These are phyloP conservation scores for Protobothrops flavoviridis DNA, from an alignment of 2,113 vertebrate species.

Conservation along the genomic window DNA sequence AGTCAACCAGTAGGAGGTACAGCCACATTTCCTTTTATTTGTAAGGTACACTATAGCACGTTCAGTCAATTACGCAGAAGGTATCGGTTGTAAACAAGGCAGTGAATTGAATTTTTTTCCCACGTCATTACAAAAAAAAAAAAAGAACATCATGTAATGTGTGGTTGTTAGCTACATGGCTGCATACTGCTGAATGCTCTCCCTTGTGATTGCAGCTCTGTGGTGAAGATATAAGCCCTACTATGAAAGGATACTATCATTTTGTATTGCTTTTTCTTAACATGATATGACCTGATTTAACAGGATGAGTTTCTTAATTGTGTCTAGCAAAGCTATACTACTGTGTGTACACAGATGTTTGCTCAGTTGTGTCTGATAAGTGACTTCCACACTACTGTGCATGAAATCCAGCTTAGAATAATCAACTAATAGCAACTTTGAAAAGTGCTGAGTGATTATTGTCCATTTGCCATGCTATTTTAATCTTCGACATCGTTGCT, in stretches of 20 bases:
- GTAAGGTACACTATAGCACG: not conserved
- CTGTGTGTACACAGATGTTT: not conserved
- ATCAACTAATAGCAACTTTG: not conserved
- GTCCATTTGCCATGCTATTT: not conserved
- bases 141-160: not conserved
- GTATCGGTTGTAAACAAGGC: not conserved
- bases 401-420: not conserved
- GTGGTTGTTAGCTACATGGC: not conserved
- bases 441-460: not conserved
- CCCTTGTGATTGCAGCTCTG: not conserved
- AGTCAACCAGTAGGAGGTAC: not conserved
- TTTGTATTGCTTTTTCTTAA: not conserved
- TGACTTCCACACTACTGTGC: not conserved
- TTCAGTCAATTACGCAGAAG: not conserved
- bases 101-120: not conserved
- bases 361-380: not conserved
- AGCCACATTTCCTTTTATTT: rapidly evolving
- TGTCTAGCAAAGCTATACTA: not conserved
- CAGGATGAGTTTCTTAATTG: not conserved
- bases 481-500: not conserved
- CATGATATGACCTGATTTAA: not conserved
- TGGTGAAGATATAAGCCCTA: not conserved
- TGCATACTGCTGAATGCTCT: not conserved
- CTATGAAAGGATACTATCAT: not conserved
- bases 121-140: not conserved